Conservation (phyloP, 2,113 vertebrate genomes). For the Ursus arctos region DNA sequence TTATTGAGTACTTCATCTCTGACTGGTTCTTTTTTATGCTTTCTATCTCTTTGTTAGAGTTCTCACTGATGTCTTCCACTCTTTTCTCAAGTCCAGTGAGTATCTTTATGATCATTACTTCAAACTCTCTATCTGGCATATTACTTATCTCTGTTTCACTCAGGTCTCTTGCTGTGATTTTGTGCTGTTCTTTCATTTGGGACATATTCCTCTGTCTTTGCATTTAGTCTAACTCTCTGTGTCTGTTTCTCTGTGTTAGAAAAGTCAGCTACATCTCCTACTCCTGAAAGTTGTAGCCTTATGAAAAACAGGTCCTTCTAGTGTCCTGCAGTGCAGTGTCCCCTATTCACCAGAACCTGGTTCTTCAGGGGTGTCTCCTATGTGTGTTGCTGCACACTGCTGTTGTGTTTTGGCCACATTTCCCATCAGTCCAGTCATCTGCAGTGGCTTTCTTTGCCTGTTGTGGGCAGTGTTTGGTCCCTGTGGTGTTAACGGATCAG, state of each 20-base stretch:
- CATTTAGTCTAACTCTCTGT: neutral
- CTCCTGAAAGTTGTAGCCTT: neutral
- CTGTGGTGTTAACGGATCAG: neutral
- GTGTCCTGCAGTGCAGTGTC: neutral
- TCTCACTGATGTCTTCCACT: neutral
- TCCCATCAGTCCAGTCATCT: neutral
- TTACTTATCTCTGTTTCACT: neutral
- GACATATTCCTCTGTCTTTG: neutral
- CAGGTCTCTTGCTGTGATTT: neutral
- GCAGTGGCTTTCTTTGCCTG: neutral
- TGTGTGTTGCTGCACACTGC: neutral
- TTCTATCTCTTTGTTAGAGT: neutral
- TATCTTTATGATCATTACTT: neutral
- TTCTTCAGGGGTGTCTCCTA: neutral
- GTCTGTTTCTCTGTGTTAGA: neutral
- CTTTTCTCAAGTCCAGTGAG: neutral
- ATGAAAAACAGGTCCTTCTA: neutral
- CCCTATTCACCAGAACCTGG: neutral
- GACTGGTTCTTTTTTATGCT: neutral
- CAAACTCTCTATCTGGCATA: neutral
- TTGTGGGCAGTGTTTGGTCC: neutral
- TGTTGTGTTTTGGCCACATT: neutral
- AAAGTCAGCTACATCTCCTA: neutral
- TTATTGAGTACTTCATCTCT: neutral
- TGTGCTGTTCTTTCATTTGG: neutral